Evolutionary conservation across 2,113 vertebrate species (phyloP).

Genomic region (Baryphthengus martii): DNA sequence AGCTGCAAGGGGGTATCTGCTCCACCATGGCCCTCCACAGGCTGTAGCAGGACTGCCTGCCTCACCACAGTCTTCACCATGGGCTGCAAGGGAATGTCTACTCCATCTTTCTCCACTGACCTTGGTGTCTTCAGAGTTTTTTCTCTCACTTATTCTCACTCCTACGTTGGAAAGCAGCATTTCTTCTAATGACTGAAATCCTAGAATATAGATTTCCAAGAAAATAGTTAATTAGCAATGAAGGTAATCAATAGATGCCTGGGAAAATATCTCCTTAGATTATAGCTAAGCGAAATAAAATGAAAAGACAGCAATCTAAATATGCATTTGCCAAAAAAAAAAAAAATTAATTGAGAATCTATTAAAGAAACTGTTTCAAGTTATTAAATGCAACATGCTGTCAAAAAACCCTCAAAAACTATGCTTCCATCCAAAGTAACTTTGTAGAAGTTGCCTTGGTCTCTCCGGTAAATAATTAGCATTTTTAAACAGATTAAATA

Average conservation of each 20-base stretch:
- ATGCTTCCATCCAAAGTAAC: neutral
- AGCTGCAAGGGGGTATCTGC: neutral
- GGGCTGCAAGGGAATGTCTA: neutral
- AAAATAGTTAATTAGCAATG: neutral
- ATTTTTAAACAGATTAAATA: slow-evolving; percentile 33
- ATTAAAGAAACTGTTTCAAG: neutral
- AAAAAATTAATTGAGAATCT: neutral
- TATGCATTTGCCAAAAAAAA: neutral
- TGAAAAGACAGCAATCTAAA: neutral
- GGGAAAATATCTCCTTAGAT: neutral
- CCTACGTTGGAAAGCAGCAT: neutral
- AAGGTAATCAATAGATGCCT: neutral
- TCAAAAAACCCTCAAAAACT: neutral
- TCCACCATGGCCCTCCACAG: rapidly evolving
- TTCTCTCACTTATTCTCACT: neutral
- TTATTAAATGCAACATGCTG: neutral
- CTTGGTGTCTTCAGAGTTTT: neutral
- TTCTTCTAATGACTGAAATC: neutral
- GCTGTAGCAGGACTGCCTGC: neutral
- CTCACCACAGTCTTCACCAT: too few species aligned
- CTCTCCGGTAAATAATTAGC: slow-evolving; percentile 44
- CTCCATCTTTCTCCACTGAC: neutral
- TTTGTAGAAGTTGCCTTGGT: neutral
- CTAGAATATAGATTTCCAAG: neutral
- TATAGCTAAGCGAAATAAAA: neutral